phyloP scores from a whole-genome alignment of 1,140 invertebrate genomes.

The Listronotus bonariensis region DNA sequence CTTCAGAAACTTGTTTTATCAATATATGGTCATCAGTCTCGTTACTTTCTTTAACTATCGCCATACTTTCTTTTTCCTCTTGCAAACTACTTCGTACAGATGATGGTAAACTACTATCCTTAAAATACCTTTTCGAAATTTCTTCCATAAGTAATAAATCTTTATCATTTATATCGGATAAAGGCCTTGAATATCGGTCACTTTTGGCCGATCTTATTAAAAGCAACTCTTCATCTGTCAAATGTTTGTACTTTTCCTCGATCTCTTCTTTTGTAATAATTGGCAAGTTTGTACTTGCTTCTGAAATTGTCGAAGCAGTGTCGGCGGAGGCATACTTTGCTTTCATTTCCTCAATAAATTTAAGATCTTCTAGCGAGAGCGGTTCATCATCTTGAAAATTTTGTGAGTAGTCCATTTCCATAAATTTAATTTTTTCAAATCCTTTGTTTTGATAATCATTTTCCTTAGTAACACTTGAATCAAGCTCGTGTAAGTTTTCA shows the following conservation, averaged over 20 bases:
- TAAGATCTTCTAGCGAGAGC: conserved; percentile 20
- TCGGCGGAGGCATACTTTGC: conserved; percentile 25
- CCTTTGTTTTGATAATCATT: not conserved
- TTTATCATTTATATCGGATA: conserved; percentile 41
- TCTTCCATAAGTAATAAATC: conserved; percentile 39
- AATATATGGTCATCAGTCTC: too few species aligned
- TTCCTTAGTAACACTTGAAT: not conserved
- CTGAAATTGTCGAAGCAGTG: conserved; percentile 2
- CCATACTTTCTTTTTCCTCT: not conserved
- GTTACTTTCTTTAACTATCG: too few species aligned
- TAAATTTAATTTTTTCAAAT: not conserved
- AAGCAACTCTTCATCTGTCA: conserved; percentile 24
- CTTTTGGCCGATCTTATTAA: conserved; percentile 13
- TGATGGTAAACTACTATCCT: not conserved
- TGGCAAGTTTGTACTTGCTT: not conserved
- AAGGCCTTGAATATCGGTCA: conserved; percentile 23
- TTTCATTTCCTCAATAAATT: conserved; percentile 40
- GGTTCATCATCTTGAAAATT: conserved; percentile 6
- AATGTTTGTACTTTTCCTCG: not conserved
- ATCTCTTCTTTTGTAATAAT: not conserved
- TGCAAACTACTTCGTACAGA: not conserved
- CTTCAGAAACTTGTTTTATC: too few species aligned
- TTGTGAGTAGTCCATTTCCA: not conserved
- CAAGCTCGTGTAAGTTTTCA: conserved; percentile 10
- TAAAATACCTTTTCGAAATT: conserved; percentile 18